Evolutionary conservation across 2,113 vertebrate species (phyloP).

Genomic region (Sinocyclocheilus rhinocerous): DNA sequence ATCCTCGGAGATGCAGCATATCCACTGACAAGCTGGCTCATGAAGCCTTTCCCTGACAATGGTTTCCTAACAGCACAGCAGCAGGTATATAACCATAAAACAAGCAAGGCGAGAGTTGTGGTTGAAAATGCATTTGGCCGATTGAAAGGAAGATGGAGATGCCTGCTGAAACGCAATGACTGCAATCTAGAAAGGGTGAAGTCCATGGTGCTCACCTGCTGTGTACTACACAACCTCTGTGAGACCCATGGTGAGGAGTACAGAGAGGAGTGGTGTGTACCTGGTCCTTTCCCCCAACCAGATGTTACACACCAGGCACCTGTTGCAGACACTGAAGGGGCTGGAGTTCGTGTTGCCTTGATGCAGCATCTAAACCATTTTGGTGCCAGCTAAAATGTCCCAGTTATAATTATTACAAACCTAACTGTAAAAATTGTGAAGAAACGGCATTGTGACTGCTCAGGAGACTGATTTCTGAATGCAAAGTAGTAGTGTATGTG

Average conservation of each 20-base stretch:
- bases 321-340: too few species aligned
- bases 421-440: too few species aligned
- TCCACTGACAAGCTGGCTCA: too few species aligned
- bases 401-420: too few species aligned
- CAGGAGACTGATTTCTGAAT: too few species aligned
- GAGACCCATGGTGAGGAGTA: background rate
- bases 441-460: too few species aligned
- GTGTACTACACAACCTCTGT: constrained; percentile 31
- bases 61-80: background rate
- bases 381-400: too few species aligned
- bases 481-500: too few species aligned
- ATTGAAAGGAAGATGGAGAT: background rate
- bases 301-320: background rate
- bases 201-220: constrained; percentile 11
- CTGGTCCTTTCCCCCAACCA: background rate
- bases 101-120: background rate
- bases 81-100: background rate
- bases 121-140: too few species aligned
- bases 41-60: background rate
- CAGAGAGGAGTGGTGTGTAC: background rate
- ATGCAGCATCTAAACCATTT: too few species aligned
- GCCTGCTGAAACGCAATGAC: background rate
- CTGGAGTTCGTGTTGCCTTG: too few species aligned
- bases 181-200: background rate
- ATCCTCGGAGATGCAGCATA: background rate